Evolutionary conservation across 1,140 invertebrate species (phyloP), one percentile per base, ranked within the genome.

Genomic region (Drosophila elegans): DNA sequence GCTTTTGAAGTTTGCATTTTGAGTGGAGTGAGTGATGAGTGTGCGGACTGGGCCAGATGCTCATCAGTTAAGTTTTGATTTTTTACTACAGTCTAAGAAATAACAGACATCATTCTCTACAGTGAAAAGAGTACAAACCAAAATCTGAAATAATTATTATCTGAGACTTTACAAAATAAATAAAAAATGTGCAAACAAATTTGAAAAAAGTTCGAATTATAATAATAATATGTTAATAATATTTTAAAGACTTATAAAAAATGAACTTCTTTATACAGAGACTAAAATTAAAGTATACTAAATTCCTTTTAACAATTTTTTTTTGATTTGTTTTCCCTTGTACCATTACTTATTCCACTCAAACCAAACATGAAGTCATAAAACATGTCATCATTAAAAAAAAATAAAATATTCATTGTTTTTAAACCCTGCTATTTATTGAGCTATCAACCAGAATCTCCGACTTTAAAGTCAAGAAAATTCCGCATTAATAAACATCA

Each of bases 1-100:
- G 61, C 77, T 80, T 85, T 85, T 84, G 77, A 84, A 80, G 80
- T 84, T 84, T 32, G 41, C 41, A 42, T 32, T 34, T 13, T 16
- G 1, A 62, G 38, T 62, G 49, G 42, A 54, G 57, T 36, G 48
- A 54, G 69, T 16, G 48, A 57, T 66, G 60, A 48, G 45, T 41
- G 56, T 21, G 11, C 32, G 45, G 46, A 41, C 21, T 46, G 64
- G 38, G 81, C 39, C 74, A 57, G 54, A 55, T 81, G 51, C 59
- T 53, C 42, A n/a, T 41, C 25, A 38, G 53, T 21, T 42, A 21
- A 55, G 67, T 78, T 86, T 86, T 86, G 83, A 88, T 86, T 83
- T 86, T 68, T 75, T 25, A 9, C 64, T 36, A 29, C 10, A 34
- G 34, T 41, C 61, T 66, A 61, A 68, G 32, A 66, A 66, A 53